Evolutionary conservation across 2,113 vertebrate species (phyloP).

Genomic region (Ovis canadensis): DNA sequence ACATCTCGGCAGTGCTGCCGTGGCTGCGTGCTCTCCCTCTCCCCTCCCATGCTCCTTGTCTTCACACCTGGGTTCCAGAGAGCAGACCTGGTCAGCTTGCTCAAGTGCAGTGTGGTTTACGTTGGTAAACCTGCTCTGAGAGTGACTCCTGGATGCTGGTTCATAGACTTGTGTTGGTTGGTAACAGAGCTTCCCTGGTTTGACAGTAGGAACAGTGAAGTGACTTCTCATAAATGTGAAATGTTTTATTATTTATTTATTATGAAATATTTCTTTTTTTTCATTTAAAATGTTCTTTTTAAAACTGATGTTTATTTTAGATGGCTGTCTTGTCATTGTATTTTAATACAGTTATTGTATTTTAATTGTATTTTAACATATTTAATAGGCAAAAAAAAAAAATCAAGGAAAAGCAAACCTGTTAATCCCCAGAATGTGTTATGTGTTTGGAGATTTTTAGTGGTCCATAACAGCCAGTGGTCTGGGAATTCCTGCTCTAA

Average conservation of each 20-base stretch:
- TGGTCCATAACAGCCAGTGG: not conserved
- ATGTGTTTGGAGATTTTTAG: not conserved
- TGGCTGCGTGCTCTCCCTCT: not conserved
- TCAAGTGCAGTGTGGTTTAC: not conserved
- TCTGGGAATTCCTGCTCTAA: not conserved
- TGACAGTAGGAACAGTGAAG: not conserved
- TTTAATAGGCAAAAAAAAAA: not conserved
- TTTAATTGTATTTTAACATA: conserved; percentile 23
- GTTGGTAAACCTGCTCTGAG: not conserved
- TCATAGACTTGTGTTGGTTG: not conserved
- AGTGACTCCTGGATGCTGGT: not conserved
- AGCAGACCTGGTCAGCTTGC: not conserved
- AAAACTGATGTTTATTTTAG: not conserved
- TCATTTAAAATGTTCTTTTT: conserved; percentile 22
- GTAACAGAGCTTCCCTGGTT: not conserved
- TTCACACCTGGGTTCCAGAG: not conserved
- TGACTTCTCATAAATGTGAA: conserved; percentile 2
- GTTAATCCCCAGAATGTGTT: not conserved
- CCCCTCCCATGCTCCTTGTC: not conserved
- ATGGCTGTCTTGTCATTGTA: not conserved
- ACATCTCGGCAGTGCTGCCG: not conserved
- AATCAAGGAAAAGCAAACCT: not conserved
- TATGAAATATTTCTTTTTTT: not conserved
- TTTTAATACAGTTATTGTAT: not conserved
- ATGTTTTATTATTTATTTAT: not conserved